Conservation (phyloP, 2,888 invertebrate genomes). For the Buathra laborator region DNA sequence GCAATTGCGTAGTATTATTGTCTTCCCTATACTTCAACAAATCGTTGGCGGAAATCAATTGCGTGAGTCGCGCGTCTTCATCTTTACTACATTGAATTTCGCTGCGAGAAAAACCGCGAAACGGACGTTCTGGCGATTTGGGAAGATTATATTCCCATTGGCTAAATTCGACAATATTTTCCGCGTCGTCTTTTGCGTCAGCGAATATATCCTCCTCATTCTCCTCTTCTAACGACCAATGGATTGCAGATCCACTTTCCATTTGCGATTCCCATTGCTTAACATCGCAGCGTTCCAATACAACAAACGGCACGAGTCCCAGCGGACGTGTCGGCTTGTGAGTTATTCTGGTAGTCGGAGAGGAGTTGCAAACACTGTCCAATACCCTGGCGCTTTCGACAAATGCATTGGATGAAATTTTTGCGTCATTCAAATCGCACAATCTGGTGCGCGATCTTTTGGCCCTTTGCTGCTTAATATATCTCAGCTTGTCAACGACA, state of each 20-base stretch:
- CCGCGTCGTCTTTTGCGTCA: constrained; percentile 39
- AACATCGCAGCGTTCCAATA: neutral
- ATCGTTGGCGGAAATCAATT: neutral
- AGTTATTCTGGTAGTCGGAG: neutral
- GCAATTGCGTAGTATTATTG: constrained; percentile 82
- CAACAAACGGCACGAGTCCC: neutral
- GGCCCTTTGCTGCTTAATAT: neutral
- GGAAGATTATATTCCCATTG: constrained; percentile 5
- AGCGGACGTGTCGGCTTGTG: neutral
- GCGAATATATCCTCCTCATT: constrained; percentile 63
- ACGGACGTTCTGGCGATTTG: constrained; percentile 5
- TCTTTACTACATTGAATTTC: constrained; percentile 40
- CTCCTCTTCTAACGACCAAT: constrained; percentile 58
- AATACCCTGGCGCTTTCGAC: constrained; percentile 34
- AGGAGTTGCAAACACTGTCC: constrained; percentile 10
- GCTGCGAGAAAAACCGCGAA: constrained; percentile 50
- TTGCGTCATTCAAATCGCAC: constrained; percentile 14
- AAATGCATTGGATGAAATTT: constrained; percentile 46
- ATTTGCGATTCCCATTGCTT: neutral
- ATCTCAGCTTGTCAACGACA: constrained; percentile 26
- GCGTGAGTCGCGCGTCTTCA: neutral
- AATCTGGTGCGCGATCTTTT: neutral
- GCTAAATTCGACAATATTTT: constrained; percentile 8
- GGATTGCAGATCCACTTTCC: neutral
- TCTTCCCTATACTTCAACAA: constrained; percentile 45